A percentile compares a stretch with the other conserved stretches of the same genome.
Conservation (phyloP, 2,113 vertebrate genomes). For the Bubalus kerabau region DNA sequence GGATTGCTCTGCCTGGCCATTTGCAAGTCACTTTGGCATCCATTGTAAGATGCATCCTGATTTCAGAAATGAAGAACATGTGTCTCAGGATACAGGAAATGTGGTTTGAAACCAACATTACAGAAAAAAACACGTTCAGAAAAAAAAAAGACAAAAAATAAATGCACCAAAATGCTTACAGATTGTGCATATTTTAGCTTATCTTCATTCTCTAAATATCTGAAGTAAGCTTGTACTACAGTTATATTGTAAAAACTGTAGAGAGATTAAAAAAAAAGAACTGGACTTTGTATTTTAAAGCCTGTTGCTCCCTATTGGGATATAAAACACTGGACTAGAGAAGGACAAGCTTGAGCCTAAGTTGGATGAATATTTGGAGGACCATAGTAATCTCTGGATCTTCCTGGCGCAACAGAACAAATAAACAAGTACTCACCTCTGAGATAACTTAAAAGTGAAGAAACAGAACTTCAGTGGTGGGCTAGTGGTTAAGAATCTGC, state of each 20-base stretch:
- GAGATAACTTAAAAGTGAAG: not conserved
- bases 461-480: not conserved
- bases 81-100: not conserved
- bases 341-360: not conserved
- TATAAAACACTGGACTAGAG: not conserved
- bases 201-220: constrained; percentile 14
- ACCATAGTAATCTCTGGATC: not conserved
- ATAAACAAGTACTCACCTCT: constrained; percentile 10
- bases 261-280: not conserved
- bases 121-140: not conserved
- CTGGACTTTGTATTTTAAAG: not conserved
- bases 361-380: not conserved
- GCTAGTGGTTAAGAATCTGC: not conserved
- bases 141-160: not conserved
- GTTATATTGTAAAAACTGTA: not conserved
- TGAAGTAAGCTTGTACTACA: not conserved
- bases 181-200: not conserved
- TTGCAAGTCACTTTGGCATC: constrained; percentile 9
- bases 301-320: not conserved
- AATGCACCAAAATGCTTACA: not conserved
- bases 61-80: constrained; percentile 17
- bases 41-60: constrained; percentile 33
- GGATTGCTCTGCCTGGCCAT: not conserved
- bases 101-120: not conserved
- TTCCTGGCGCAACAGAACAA: constrained; percentile 6